Base-by-base conservation (phyloP, 2,888 invertebrate species). In the Macrophya annulata region DNA sequence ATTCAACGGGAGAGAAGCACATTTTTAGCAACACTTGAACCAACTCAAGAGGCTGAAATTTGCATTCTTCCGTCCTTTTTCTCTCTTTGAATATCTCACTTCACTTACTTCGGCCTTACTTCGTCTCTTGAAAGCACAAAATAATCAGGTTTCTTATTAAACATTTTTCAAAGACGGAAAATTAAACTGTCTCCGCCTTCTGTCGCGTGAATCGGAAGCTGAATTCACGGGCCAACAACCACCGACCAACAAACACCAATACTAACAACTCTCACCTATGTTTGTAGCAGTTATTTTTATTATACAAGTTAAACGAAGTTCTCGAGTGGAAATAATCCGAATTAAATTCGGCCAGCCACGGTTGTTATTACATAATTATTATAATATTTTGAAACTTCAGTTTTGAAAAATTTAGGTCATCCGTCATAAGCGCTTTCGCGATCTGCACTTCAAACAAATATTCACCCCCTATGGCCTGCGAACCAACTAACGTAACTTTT, bases 71-170 rank as follows among this genome's bases (percentile, higher is more conserved):
- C 62, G 43, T 81, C 43, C 59, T 81, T 62, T 43, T 62, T 62
- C 37, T 40, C 77, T 6, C 43, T 43, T 37, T 1, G 40, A 81
- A 81, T 62, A 81, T 62, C 77, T 55, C 17, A 51, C 77, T 51
- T 77, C 37, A 48, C 77, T 31, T 77, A 77, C 55, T 77, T 51
- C 51, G 17, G 31, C 37, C 55, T 51, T 37, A 25, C 77, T 55
- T 31, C 43, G 21, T 81, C 62, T 81, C 62, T 40, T 62, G 81
- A 81, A 81, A 59, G 81, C 62, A 59, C 43, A 43, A 62, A 81
- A 81, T 81, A 62, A 81, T 59, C 43, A 62, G 59, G 43, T 81
- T 81, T 81, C 62, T 81, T 81, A 81, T 62, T 62, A 81, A 81
- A 59, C 21, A 43, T 81, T 81, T 62, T 81, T 81, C 43, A 62